These are phyloP conservation scores for Troglohyphantes excavatus DNA, from an alignment of 2,888 invertebrate genomes.

Conservation along the genomic window DNA sequence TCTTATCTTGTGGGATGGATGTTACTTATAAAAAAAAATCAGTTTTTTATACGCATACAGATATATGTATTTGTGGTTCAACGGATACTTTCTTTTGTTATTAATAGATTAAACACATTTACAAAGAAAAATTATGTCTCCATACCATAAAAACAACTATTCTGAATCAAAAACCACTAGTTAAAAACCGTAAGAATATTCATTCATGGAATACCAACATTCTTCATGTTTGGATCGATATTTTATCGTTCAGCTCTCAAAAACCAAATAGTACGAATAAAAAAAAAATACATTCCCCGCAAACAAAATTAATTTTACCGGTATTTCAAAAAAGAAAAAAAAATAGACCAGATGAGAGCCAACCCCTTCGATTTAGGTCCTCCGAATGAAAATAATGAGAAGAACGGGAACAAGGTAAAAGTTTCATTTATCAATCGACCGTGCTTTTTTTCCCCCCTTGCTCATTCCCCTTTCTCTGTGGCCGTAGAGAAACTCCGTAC, in stretches of 20 bases:
- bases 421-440: conserved; percentile 76
- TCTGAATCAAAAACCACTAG: too few species aligned
- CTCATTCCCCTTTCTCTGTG: conserved; percentile 32
- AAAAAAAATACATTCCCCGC: conserved; percentile 23
- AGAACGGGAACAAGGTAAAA: conserved; percentile 72
- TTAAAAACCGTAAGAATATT: too few species aligned
- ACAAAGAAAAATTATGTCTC: too few species aligned
- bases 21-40: too few species aligned
- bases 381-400: conserved; percentile 68
- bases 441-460: conserved; percentile 32
- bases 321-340: conserved; percentile 32
- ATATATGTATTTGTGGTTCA: too few species aligned
- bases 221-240: conserved; percentile 16
- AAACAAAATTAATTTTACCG: conserved; percentile 71
- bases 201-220: too few species aligned
- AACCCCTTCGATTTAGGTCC: conserved; percentile 60
- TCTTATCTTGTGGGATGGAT: too few species aligned
- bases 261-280: conserved; percentile 12
- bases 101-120: too few species aligned
- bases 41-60: too few species aligned
- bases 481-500: conserved; percentile 57
- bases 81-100: too few species aligned
- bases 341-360: conserved; percentile 28
- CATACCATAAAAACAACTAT: too few species aligned
- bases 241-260: conserved; percentile 20